Conservation (phyloP, 1,140 invertebrate genomes). For the Scaptomyza pallida region DNA sequence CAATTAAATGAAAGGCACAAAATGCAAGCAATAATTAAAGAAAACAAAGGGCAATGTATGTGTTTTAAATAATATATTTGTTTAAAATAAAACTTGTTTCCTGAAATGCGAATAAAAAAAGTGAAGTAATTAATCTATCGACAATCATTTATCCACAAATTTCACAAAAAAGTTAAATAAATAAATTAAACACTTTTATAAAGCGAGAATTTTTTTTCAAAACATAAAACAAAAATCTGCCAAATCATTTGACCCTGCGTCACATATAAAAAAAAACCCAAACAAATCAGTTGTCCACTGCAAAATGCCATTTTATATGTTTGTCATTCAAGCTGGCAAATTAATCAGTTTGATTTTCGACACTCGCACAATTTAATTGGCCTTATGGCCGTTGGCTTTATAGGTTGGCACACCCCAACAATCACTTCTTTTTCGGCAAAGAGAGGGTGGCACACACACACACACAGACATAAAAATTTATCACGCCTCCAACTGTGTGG, state of each 20-base stretch:
- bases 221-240: neutral
- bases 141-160: too few relatives aligned
- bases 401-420: conserved; percentile 8
- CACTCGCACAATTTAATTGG: conserved; percentile 51
- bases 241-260: conserved; percentile 1
- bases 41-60: neutral
- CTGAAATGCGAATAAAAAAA: too few relatives aligned
- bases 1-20: neutral
- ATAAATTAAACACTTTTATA: too few relatives aligned
- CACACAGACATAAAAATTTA: conserved; percentile 67
- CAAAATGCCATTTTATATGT: conserved; percentile 19
- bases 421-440: neutral
- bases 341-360: conserved; percentile 56
- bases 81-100: too few relatives aligned
- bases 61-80: too few relatives aligned
- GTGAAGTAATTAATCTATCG: too few relatives aligned
- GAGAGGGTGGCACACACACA: neutral
- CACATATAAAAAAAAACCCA: neutral
- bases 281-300: neutral
- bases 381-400: conserved; percentile 16
- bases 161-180: too few relatives aligned
- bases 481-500: conserved; percentile 45
- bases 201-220: too few relatives aligned
- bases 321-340: conserved; percentile 17
- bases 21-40: neutral